Base-by-base conservation (phyloP, 2,888 invertebrate species). In the Apotomis betuletana region DNA sequence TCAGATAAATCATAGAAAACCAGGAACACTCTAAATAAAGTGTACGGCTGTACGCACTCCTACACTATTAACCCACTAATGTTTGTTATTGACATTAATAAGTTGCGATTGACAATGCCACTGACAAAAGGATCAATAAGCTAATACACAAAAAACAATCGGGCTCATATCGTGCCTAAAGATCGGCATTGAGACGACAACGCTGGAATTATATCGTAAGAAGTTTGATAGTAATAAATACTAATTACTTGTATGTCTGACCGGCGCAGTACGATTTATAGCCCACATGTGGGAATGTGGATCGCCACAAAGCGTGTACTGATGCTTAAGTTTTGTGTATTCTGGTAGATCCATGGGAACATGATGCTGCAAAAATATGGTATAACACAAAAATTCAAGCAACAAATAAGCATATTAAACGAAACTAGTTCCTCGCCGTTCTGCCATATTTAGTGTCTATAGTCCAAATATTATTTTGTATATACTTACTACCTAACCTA, bases 121-220 rank as follows among this genome's bases (percentile, higher is more conserved):
- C 83, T 89, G 87, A 89, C 86, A 85, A 84, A 27, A 80, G 83
- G 80, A 80, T 86, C 90, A 88, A 91, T 91, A 91, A 90, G 89
- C 89, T 90, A 90, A 84, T 80, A 87, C 80, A 82, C 77, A 83
- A 79, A 84, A 90, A 90, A 89, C 87, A 87, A 85, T 84, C 84
- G 79, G 85, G 86, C 88, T 89, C 83, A 82, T 90, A 82, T 90
- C 92, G 92, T 92, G 92, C 82, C 83, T 83, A 84, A 84, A 61
- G 67, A 72, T 72, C 88, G 91, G 91, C 92, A 92, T 92, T 92
- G 92, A 92, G 90, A 91, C 84, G 91, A 92, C 92, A 92, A 88
- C 87, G 81, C 83, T 87, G 83, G 89, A 87, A 90, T 91, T 89
- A 87, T 84, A 81, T 82, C 81, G 80, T 85, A 83, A 82, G 90